phyloP scores from a whole-genome alignment of 1,140 invertebrate species.

The Prorops nasuta region DNA sequence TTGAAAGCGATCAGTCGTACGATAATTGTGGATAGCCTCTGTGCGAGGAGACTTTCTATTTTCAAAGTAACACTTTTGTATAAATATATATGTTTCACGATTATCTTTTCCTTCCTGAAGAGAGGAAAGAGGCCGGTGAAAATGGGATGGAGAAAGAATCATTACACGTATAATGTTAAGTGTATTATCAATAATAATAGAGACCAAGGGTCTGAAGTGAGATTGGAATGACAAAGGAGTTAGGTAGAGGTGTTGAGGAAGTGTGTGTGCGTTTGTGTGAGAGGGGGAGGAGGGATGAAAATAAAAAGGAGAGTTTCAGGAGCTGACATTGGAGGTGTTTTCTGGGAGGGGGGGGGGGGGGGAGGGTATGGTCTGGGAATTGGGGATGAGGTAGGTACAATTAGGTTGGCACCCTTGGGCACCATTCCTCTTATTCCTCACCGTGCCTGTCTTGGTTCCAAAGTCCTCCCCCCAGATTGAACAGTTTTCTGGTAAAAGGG shows the following conservation, averaged over 20 bases:
- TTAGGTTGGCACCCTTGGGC: slow-evolving; percentile 45
- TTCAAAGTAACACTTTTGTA: too few relatives aligned
- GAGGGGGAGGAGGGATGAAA: not conserved
- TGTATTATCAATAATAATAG: too few relatives aligned
- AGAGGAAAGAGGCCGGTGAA: too few relatives aligned
- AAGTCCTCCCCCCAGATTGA: slow-evolving; percentile 25
- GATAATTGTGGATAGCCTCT: too few relatives aligned
- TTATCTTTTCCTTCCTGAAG: too few relatives aligned
- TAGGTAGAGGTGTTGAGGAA: not conserved
- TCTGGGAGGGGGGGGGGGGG: slow-evolving; percentile 5
- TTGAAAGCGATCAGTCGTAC: too few relatives aligned
- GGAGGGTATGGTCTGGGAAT: too few relatives aligned
- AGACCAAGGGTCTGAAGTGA: too few relatives aligned
- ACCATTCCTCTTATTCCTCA: slow-evolving; percentile 37
- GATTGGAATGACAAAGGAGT: not conserved
- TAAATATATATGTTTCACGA: too few relatives aligned
- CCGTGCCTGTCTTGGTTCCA: slow-evolving; percentile 4
- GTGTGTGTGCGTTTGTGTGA: not conserved
- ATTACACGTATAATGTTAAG: too few relatives aligned
- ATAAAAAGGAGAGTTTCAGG: not conserved
- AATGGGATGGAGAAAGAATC: too few relatives aligned
- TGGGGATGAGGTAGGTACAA: slow-evolving; percentile 38
- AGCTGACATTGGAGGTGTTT: not conserved
- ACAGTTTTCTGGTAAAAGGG: slow-evolving; percentile 17
- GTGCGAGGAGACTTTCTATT: too few relatives aligned